phyloP scores from a whole-genome alignment of 1,140 invertebrate species.

The Drosophila miranda region DNA sequence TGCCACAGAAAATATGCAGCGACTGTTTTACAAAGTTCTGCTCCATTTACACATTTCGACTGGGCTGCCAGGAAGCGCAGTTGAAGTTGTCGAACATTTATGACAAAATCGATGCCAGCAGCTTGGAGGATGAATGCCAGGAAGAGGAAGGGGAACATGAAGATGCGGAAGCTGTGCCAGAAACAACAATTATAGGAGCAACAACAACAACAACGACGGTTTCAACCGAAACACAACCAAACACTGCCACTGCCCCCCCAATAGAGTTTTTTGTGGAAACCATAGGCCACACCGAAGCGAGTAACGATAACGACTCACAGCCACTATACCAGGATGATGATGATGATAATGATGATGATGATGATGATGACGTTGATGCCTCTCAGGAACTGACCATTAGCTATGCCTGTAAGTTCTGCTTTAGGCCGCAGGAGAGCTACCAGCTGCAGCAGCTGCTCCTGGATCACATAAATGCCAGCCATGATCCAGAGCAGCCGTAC shows the following conservation, averaged over 20 bases:
- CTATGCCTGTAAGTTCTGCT: conserved; percentile 73
- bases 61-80: conserved; percentile 73
- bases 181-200: not conserved
- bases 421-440: conserved; percentile 60
- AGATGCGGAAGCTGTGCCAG: conserved; percentile 6
- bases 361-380: conserved; percentile 11
- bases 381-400: conserved; percentile 51
- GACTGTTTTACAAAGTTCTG: conserved; percentile 79
- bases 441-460: conserved; percentile 65
- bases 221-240: conserved; percentile 47
- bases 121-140: conserved; percentile 47
- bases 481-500: conserved; percentile 68
- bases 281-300: conserved; percentile 41
- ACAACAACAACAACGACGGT: conserved; percentile 35
- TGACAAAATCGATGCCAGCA: conserved; percentile 74
- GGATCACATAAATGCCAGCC: conserved; percentile 63
- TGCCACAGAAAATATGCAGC: conserved; percentile 77
- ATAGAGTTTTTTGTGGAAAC: conserved; percentile 59
- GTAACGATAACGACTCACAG: conserved; percentile 3
- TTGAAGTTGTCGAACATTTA: conserved; percentile 72
- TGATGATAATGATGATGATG: too few species aligned
- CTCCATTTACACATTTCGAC: conserved; percentile 68
- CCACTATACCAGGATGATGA: not conserved
- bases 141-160: conserved; percentile 6
- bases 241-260: conserved; percentile 58